phyloP scores from a whole-genome alignment of 2,113 vertebrate species.

The Varanus komodoensis region DNA sequence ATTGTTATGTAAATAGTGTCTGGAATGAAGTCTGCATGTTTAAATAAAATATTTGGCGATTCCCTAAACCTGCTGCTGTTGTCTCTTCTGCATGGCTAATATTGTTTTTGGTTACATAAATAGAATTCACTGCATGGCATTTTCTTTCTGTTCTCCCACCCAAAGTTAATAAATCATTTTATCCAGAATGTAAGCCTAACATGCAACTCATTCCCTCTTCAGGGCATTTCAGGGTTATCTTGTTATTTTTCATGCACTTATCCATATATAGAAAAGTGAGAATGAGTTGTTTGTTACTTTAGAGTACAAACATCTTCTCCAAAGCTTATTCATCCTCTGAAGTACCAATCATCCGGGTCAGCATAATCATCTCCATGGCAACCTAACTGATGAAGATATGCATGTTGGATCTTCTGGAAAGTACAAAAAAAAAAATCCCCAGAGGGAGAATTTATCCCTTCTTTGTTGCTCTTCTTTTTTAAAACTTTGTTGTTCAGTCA shows the following conservation, averaged over 20 bases:
- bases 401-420: constrained; percentile 9
- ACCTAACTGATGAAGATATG: constrained; percentile 29
- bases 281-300: constrained; percentile 28
- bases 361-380: constrained; percentile 22
- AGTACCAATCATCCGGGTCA: constrained; percentile 24
- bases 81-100: background rate
- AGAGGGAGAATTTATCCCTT: constrained; percentile 29
- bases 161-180: background rate
- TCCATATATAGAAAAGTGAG: constrained; percentile 1
- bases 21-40: background rate
- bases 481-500: constrained; percentile 8
- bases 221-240: background rate
- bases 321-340: constrained; percentile 8
- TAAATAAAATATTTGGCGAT: background rate
- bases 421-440: background rate
- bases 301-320: background rate
- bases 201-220: background rate
- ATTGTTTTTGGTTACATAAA: too few relatives aligned
- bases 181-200: background rate
- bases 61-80: background rate
- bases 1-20: background rate
- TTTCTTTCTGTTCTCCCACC: background rate
- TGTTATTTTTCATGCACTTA: background rate
- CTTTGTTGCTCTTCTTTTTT: background rate
- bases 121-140: background rate